Base-by-base conservation (phyloP, 1,140 invertebrate species). In the Drosophila athabasca region DNA sequence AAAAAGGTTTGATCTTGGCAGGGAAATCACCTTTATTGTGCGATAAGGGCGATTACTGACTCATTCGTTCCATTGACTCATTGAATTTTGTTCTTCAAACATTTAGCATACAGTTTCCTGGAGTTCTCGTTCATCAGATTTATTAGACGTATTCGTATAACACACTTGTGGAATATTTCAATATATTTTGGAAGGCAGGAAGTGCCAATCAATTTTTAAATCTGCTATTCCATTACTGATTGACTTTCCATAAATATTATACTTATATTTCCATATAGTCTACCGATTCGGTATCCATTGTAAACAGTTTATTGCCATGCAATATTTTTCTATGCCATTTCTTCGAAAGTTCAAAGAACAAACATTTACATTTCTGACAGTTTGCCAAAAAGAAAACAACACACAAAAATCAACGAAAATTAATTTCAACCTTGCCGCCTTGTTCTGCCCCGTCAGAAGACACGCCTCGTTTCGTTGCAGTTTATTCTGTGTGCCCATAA, bases 351-450 rank as follows among this genome's bases (percentile, higher is more conserved):
- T 66, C 24, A 69, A 17, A 67, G 62, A 45, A 51, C 22, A 13
- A 48, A 46, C 52, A 72, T 58, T 62, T 22, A 15, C 11, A n/a
- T 62, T 62, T 62, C 57, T 81, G 78, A 72, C 62, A 35, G 22
- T n/a, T 62, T 81, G 78, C 78, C 78, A 80, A 77, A 66, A 26
- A 26, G 0, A 26, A 26, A 5, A 26, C 4, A 26, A 26, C 24
- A 26, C 24, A 26, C 4, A 54, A 22, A 31, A 35, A 48, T 39
- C 11, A 57, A 52, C 35, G 22, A 19, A 41, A 29, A 67, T 31
- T 55, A 53, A 29, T 39, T 54, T 39, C 43, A 70, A 45, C 65
- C 54, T 75, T 55, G 54, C 44, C 31, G 46, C 50, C 7, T 46
- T 35, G 35, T 9, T 3, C 35, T 35, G 35, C 35, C 35, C 35